phyloP scores from a whole-genome alignment of 30 jellyfish, hydroid and myxozoan genomes.

The Turritopsis rubra region DNA sequence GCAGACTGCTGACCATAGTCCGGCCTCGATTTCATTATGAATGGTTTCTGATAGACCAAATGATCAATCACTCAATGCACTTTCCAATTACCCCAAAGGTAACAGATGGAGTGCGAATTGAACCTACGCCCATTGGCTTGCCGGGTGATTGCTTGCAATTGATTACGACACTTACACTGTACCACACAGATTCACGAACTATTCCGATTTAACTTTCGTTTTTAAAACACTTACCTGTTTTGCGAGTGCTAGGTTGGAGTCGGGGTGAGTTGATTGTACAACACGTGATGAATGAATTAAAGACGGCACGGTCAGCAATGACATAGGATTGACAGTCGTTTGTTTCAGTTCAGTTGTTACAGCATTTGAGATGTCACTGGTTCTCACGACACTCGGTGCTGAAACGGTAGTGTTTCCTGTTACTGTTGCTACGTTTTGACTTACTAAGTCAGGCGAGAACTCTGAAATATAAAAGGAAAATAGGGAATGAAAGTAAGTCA shows the following conservation, averaged over 20 bases:
- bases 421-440: neutral
- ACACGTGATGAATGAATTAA: neutral
- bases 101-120: too few species aligned
- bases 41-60: too few species aligned
- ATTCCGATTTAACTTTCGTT: too few species aligned
- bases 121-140: too few species aligned
- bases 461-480: neutral
- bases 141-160: too few species aligned
- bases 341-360: neutral
- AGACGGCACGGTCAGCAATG: slow-evolving; percentile 1
- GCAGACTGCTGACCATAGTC: too few species aligned
- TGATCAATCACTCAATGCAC: too few species aligned
- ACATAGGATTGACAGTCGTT: slow-evolving; percentile 9
- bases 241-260: neutral
- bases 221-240: slow-evolving; percentile 16
- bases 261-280: neutral
- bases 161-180: too few species aligned
- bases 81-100: too few species aligned
- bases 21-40: too few species aligned
- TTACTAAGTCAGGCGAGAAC: neutral
- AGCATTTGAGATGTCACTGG: neutral
- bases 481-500: too few species aligned
- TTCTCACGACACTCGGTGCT: neutral
- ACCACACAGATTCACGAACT: too few species aligned
- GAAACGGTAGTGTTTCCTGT: neutral